Evolutionary conservation across 2,113 vertebrate genomes (phyloP).

Genomic region (Tragelaphus scriptus): DNA sequence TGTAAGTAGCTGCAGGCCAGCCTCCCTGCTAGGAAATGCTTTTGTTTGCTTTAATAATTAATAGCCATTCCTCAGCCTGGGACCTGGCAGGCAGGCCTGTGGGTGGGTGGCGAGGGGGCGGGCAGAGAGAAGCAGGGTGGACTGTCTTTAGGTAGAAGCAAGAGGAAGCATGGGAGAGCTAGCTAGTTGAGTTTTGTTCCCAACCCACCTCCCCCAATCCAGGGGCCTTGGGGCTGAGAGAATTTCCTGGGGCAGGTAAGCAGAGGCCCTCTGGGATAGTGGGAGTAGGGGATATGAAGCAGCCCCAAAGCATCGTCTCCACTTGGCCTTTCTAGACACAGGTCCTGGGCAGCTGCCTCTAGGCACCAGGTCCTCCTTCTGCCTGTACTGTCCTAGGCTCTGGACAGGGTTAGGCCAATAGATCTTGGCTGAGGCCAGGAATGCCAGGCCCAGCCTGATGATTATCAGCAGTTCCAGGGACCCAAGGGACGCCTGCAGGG

Average conservation of each 20-base stretch:
- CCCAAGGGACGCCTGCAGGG: neutral
- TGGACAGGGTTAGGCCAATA: neutral
- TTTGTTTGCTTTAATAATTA: conserved; percentile 74
- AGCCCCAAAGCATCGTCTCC: neutral
- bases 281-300: neutral
- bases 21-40: conserved; percentile 73
- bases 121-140: conserved; percentile 9
- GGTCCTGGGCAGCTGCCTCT: neutral
- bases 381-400: neutral
- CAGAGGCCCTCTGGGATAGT: neutral
- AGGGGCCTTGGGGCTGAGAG: neutral
- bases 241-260: neutral
- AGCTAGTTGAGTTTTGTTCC: neutral
- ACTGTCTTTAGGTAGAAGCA: neutral
- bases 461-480: neutral
- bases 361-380: neutral
- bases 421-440: neutral
- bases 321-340: neutral
- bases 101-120: conserved; percentile 35
- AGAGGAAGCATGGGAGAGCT: neutral
- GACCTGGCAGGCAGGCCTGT: conserved; percentile 61
- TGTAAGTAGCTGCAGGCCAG: conserved; percentile 63
- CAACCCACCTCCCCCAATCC: neutral
- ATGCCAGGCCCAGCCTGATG: neutral
- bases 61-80: conserved; percentile 58